Evolutionary conservation across 2,797 vertebrate species (phyloP), one percentile per base, ranked within the genome.

Genomic region (Enteromius anoplus): DNA sequence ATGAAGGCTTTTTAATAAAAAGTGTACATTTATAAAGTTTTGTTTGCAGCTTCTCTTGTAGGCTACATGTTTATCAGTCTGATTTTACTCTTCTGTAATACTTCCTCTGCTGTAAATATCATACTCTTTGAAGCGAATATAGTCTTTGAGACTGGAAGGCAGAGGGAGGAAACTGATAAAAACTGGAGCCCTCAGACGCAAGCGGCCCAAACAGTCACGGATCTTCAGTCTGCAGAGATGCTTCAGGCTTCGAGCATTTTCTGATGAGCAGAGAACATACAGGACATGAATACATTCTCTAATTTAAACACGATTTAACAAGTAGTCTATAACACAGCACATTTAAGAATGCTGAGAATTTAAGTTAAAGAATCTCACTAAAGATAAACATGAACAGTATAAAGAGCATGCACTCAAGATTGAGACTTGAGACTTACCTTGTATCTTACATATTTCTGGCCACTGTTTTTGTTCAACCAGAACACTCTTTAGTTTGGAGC

Each of bases 121-220:
- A 60, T 97, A 97, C 79, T 99, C 98, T 89, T 95, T 97, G 90
- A 94, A 99, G 42, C 95, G 94, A 23, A 99, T 84, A 62, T 97
- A 99, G 55, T 97, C 96, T 93, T 97, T 99, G 83, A 99, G 91
- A 84, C 94, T 91, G 49, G 92, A 94, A 79, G 98, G 98, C 84
- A 99, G 92, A 21, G 97, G 96, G 83, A 99, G 95, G 92, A 96
- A 98, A 85, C 92, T 95, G 94, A 99, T 96, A 90, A 99, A 99
- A 87, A 96, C 91, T 0, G 97, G 95, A 11, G 96, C 94, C 78
- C 95, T 95, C 86, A 99, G 92, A 3, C 93, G 96, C 85, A 99
- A 90, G 4, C 91, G 90, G 19, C 93, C 95, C 90, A 99, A 95
- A 86, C 95, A 94, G 12, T 94, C 94, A 21, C 97, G 94, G 90